Evolutionary conservation across 1,140 invertebrate genomes (phyloP), one percentile per base, ranked within the genome.

Genomic region (Zaprionus tsacasi): DNA sequence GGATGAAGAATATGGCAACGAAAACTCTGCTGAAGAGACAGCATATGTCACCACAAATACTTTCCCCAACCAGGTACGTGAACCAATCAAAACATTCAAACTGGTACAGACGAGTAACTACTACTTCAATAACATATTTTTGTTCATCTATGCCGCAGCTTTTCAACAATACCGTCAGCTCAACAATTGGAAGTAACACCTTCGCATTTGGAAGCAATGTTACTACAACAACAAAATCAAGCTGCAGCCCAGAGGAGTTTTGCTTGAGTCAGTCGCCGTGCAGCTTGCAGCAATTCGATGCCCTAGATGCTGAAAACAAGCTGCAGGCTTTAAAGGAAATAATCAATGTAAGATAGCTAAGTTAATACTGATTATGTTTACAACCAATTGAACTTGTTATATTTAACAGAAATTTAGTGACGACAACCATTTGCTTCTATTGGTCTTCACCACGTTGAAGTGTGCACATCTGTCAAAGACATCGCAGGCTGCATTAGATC

Each of bases 371-470:
- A 12, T 35, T 38, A 25, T 17, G 30, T 63, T 10, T 11, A 35
- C 36, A 38, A 10, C 11, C 11, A n/a, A 38, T 4, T 43, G 33
- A 2, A 11, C 3, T 45, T 50, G 10, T 2, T 12, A 8, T 13
- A 59, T 35, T 25, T 45, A 8, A 35, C 21, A 92, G 80, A 71
- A 92, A 89, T 91, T 92, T 67, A 77, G 69, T 43, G 79, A 81
- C 4, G 87, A 92, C 33, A 93, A 93, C 55, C 93, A 93, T 77
- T 65, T 93, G 30, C 92, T 94, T 36, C 91, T 93, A 17, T 93
- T 93, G 25, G 83, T 94, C 6, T 93, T 92, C 58, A 92, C 93
- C 36, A 92, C 94, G 30, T 94, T 95, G 93, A 95, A 95, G 89
- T 93, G 95, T 17, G 94, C 95, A 0, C 92, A 94, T 33, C 85